Evolutionary conservation across 2,888 invertebrate genomes (phyloP).

Genomic region (Imbricaverruca yamaguchii): DNA sequence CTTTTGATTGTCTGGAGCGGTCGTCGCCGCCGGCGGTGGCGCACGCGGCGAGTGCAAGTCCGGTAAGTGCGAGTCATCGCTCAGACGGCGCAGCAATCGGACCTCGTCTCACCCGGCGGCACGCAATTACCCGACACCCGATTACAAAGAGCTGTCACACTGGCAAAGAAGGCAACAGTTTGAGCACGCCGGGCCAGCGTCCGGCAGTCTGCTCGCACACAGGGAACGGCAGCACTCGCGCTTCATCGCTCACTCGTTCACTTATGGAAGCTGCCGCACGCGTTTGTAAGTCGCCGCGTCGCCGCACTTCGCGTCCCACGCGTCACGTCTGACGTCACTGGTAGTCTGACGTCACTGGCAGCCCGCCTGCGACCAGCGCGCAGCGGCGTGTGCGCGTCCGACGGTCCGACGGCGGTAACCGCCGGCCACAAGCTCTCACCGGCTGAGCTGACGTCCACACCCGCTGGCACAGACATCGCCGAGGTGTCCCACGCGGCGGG

Average conservation of each 20-base stretch:
- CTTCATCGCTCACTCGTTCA: not conserved
- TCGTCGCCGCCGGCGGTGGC: no score
- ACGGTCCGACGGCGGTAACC: no score
- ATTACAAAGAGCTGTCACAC: not conserved
- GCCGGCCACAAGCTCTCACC: no score
- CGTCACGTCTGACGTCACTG: no score
- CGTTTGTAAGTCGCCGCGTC: not conserved
- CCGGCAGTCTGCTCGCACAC: not conserved
- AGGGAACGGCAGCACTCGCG: not conserved
- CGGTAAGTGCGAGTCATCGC: not conserved
- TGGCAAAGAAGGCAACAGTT: not conserved
- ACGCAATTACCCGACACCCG: no score
- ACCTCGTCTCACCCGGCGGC: no score
- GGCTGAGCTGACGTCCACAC: no score
- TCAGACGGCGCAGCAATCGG: not conserved
- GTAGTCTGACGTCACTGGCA: not conserved
- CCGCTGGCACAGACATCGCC: no score
- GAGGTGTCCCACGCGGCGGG: not conserved
- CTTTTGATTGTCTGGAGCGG: constrained; percentile 3
- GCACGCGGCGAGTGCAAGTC: not conserved
- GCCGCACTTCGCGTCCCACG: no score
- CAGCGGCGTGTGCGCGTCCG: not conserved
- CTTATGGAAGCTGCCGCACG: not conserved
- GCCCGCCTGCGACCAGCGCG: not conserved
- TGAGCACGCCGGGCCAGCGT: not conserved